These are phyloP conservation scores for Halichoeres trimaculatus DNA, from an alignment of 2,113 vertebrate genomes.

Conservation along the genomic window DNA sequence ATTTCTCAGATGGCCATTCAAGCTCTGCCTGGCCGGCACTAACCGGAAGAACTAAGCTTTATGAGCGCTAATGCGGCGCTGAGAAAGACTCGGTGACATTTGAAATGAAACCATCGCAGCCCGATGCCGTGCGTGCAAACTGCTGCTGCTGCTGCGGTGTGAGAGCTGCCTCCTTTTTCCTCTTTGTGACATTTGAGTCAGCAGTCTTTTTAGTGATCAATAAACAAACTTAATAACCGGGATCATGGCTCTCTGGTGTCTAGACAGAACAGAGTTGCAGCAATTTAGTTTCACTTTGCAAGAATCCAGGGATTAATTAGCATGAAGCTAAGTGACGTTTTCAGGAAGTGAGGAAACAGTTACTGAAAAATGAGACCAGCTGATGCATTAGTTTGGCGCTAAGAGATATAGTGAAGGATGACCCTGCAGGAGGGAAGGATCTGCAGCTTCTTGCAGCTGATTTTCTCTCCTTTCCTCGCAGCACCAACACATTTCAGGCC, in stretches of 20 bases:
- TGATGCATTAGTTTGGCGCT: not conserved
- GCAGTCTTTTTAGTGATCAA: slow-evolving; percentile 23
- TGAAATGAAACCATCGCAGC: slow-evolving; percentile 20
- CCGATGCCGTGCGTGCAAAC: slow-evolving; percentile 4
- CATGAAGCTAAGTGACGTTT: slow-evolving; percentile 41
- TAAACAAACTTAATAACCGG: slow-evolving; percentile 50
- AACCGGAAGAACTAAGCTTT: slow-evolving; percentile 9
- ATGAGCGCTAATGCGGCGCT: slow-evolving; percentile 1
- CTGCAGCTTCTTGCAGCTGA: no score
- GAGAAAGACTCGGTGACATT: slow-evolving; percentile 38
- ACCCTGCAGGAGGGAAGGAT: no score
- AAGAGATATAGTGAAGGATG: no score
- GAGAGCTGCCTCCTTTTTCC: not conserved
- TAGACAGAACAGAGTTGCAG: slow-evolving; percentile 20
- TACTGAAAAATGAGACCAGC: not conserved
- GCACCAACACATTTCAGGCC: no score
- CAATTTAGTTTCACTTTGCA: slow-evolving; percentile 28
- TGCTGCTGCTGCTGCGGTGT: not conserved
- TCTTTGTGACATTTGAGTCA: slow-evolving; percentile 55
- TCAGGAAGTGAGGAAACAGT: slow-evolving; percentile 31
- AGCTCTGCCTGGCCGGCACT: not conserved
- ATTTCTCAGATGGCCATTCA: slow-evolving; percentile 30
- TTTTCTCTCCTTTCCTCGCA: no score
- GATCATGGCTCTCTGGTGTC: slow-evolving; percentile 10
- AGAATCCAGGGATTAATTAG: slow-evolving; percentile 24